Percentiles rank a stretch among this genome's conserved stretches.
These are phyloP conservation scores for Micoletzkya japonica DNA, from an alignment of 2,888 invertebrate species.

Conservation along the genomic window DNA sequence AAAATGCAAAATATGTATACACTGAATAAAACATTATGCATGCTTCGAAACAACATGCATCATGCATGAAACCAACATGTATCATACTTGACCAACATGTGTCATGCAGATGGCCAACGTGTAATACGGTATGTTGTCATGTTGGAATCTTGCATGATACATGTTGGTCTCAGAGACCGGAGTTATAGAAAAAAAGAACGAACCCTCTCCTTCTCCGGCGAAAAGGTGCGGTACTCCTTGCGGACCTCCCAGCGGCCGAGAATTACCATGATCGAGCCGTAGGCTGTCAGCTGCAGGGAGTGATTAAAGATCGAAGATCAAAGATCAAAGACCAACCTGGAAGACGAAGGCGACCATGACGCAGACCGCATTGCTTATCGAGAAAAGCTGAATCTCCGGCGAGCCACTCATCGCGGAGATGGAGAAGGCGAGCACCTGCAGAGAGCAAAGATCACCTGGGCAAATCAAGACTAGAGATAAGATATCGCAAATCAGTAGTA, in stretches of 20 bases:
- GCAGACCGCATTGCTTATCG: constrained; percentile 59
- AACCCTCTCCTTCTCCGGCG: no score
- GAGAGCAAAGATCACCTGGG: background rate
- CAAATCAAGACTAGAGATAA: background rate
- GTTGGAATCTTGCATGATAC: no score
- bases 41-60: no score
- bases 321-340: constrained; percentile 31
- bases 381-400: constrained; percentile 61
- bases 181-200: no score
- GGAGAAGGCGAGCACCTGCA: constrained; percentile 13
- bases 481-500: background rate
- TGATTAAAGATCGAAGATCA: background rate
- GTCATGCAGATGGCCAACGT: no score
- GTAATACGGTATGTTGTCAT: no score
- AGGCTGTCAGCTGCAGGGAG: constrained; percentile 50
- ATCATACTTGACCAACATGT: no score
- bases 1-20: no score
- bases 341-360: constrained; percentile 56
- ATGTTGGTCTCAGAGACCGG: no score
- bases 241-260: constrained; percentile 38
- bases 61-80: no score
- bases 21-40: no score
- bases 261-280: constrained; percentile 56
- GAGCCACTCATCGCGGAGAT: constrained; percentile 59
- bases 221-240: constrained; percentile 18